These are phyloP conservation scores for Notothenia coriiceps DNA, from an alignment of 2,113 vertebrate species.

Conservation along the genomic window DNA sequence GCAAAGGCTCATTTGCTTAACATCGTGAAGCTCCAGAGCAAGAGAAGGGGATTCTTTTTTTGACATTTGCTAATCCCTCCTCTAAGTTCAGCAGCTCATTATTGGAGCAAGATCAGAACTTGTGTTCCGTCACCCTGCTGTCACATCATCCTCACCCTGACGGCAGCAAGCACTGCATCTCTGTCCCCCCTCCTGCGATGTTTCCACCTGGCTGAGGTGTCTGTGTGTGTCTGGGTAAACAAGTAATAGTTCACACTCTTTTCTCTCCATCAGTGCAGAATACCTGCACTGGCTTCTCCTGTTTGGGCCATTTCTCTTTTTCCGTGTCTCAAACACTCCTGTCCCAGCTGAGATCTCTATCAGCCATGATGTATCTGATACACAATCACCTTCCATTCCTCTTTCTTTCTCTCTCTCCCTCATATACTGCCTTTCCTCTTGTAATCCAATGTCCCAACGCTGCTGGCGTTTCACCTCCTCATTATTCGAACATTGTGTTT, in stretches of 20 bases:
- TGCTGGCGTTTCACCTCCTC: constrained; percentile 13
- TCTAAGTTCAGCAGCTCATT: constrained; percentile 33
- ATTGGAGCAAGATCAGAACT: constrained; percentile 39
- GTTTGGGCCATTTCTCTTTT: constrained; percentile 68
- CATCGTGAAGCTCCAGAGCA: not conserved
- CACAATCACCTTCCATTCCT: constrained; percentile 56
- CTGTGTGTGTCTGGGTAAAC: constrained; percentile 16
- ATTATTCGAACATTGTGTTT: constrained; percentile 32
- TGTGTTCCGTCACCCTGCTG: constrained; percentile 45
- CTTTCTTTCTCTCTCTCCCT: constrained; percentile 1
- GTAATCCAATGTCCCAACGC: not conserved
- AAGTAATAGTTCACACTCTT: constrained; percentile 43
- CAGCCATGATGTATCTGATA: constrained; percentile 76
- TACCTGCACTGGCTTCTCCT: constrained; percentile 49
- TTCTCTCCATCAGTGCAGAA: constrained; percentile 57
- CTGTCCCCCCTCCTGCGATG: constrained; percentile 33
- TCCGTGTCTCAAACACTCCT: constrained; percentile 46
- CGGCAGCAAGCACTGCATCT: constrained; percentile 52
- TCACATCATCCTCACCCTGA: constrained; percentile 56
- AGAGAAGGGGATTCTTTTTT: not conserved
- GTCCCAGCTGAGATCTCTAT: constrained; percentile 77
- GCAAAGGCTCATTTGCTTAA: not conserved
- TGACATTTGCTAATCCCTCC: not conserved
- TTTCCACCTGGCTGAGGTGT: constrained; percentile 45
- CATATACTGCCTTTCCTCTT: not conserved